Percentiles rank a stretch among this genome's conserved stretches.
Conservation (phyloP, 2,888 invertebrate species). For the Drosophila dives region DNA sequence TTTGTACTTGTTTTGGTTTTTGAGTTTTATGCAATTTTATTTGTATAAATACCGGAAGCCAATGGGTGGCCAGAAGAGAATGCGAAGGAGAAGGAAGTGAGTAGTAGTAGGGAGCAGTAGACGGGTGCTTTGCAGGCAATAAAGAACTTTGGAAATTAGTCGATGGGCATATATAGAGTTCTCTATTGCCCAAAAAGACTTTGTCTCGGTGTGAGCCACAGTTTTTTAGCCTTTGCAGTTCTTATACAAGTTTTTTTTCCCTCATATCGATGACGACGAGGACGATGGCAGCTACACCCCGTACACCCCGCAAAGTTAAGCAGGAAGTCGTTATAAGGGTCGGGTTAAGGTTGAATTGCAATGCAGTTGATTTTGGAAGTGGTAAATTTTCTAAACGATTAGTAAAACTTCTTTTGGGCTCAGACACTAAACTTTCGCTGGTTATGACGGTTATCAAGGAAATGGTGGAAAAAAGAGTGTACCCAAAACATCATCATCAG, state of each 20-base stretch:
- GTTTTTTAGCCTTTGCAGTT: conserved; percentile 49
- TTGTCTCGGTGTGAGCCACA: conserved; percentile 35
- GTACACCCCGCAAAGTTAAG: conserved; percentile 57
- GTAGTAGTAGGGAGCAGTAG: conserved; percentile 11
- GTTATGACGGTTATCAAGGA: conserved; percentile 4
- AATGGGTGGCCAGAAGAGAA: conserved; percentile 39
- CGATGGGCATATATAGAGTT: conserved; percentile 55
- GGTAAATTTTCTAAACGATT: conserved; percentile 17
- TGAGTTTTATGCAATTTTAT: conserved; percentile 75
- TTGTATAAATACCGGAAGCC: conserved; percentile 83
- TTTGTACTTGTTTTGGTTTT: conserved; percentile 66
- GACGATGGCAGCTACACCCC: conserved; percentile 8
- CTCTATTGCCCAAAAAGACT: conserved; percentile 30
- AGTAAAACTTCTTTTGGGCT: conserved; percentile 4
- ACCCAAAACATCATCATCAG: background rate
- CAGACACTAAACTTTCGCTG: background rate
- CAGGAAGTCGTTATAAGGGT: conserved; percentile 78
- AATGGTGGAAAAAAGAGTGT: conserved; percentile 2
- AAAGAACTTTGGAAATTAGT: conserved; percentile 80
- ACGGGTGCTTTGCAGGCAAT: conserved; percentile 78
- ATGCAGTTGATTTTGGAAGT: conserved; percentile 29
- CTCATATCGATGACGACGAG: conserved; percentile 61
- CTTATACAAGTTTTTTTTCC: conserved; percentile 48
- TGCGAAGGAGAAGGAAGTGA: too few species aligned
- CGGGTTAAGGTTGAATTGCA: conserved; percentile 52